Evolutionary conservation across 2,888 invertebrate genomes (phyloP), one percentile per base, ranked within the genome.

Genomic region (Kuschelorhynchus macadamiae): DNA sequence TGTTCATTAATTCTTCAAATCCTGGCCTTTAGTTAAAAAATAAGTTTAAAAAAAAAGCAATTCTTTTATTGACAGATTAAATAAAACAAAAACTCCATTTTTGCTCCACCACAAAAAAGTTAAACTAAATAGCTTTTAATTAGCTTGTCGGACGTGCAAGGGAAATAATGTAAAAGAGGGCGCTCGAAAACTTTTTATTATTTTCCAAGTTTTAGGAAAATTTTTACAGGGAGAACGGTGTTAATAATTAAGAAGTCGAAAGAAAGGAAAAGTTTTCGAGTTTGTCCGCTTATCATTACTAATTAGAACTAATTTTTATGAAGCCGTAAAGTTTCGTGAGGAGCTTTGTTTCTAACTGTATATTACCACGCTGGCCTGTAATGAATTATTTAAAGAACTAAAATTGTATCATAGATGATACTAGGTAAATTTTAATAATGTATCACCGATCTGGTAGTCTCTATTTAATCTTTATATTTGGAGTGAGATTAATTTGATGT

Each of bases 101-200:
- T 44, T 18, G 44, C 44, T 18, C 17, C 16, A 14, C 16, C 44
- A 17, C 44, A 46, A 57, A 57, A 60, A 60, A 50, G 17, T 41
- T 57, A 9, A 46, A 59, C 47, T 49, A 49, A 9, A 59, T 33
- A 46, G 49, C 39, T 60, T 60, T 50, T 50, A 60, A 60, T 60
- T 60, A 50, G 50, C 30, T 25, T 39, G 50, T 60, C 60, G 21
- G 12, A 41, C 49, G 30, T 39, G 25, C 16, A n/a, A 46, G 41
- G 41, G 47, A 49, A 60, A 47, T 39, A 25, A 36, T 21, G 49
- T 18, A 57, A 17, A 57, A 59, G 47, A 59, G 30, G 25, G 41
- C 20, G 17, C 14, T 20, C 36, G 57, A 49, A 60, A 49, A 25
- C 11, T 49, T 39, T 39, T n/a, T n/a, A 36, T 47, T 59, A 36